Conservation (phyloP, 2,888 invertebrate genomes). For the Noctua fimbriata region DNA sequence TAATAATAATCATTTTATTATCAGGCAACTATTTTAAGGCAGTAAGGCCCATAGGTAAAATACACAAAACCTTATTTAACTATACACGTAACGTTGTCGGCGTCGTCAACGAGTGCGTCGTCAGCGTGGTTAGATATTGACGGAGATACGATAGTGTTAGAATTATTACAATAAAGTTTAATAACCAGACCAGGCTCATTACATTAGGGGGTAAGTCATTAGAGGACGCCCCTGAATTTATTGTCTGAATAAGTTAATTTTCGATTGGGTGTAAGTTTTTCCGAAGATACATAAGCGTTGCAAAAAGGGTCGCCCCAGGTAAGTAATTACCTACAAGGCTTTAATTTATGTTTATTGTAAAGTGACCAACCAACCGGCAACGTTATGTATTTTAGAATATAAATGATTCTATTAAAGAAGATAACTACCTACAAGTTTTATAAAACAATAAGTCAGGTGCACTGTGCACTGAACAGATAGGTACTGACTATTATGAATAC, state of each 20-base stretch:
- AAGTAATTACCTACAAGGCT: conserved; percentile 5
- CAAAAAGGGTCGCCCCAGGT: conserved; percentile 5
- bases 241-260: not conserved
- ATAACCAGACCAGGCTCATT: conserved; percentile 6
- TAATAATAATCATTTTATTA: not conserved
- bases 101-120: not conserved
- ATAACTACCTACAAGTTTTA: conserved; percentile 18
- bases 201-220: conserved; percentile 30
- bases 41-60: not conserved
- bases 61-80: not conserved
- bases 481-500: conserved; percentile 26
- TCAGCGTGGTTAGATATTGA: not conserved
- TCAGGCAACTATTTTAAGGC: not conserved
- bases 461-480: conserved; percentile 14
- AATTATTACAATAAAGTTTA: conserved; percentile 10
- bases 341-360: conserved; percentile 13
- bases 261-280: conserved; percentile 8
- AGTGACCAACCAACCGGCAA: conserved; percentile 22
- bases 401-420: conserved; percentile 17
- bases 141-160: conserved; percentile 22
- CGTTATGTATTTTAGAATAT: conserved; percentile 29
- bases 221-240: conserved; percentile 2
- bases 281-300: conserved; percentile 1
- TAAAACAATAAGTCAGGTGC: conserved; percentile 14
- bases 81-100: no score